phyloP scores from a whole-genome alignment of 2,888 invertebrate genomes.

The Pantelozetes paolii region DNA sequence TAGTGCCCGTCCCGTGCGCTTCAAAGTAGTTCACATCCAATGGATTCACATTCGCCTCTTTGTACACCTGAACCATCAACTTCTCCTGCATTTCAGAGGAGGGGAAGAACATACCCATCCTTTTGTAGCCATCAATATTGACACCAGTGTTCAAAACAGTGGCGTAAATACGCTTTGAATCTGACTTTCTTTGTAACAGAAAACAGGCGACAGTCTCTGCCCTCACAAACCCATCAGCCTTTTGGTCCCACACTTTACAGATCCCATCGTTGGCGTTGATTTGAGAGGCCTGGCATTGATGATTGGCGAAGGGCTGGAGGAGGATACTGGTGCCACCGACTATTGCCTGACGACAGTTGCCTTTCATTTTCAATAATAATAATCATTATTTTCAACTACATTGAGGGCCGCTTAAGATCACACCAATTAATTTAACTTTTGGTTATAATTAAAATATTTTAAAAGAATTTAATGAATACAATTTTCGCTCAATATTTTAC shows the following conservation, averaged over 20 bases:
- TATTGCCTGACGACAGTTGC: conserved; percentile 84
- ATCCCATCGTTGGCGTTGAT: conserved; percentile 86
- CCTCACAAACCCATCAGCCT: conserved; percentile 81
- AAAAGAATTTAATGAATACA: too few relatives aligned
- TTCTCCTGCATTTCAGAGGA: conserved; percentile 63
- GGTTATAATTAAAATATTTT: too few relatives aligned
- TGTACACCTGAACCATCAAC: conserved; percentile 69
- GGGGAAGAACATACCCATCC: conserved; percentile 60
- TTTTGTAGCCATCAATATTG: conserved; percentile 89
- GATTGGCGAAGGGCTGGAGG: conserved; percentile 55
- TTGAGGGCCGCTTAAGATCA: too few relatives aligned
- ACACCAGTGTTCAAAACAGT: conserved; percentile 79
- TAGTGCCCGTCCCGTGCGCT: conserved; percentile 89
- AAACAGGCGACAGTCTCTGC: conserved; percentile 70
- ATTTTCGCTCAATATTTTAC: too few relatives aligned
- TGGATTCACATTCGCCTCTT: conserved; percentile 74
- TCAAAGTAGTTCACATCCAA: conserved; percentile 82
- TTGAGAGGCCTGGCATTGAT: conserved; percentile 83
- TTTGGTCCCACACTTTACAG: conserved; percentile 90
- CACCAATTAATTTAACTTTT: too few relatives aligned
- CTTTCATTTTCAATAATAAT: not conserved
- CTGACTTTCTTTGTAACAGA: conserved; percentile 67
- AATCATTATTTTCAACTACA: not conserved
- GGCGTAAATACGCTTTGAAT: conserved; percentile 75
- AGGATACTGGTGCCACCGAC: conserved; percentile 57